Percentiles rank a stretch among this genome's conserved stretches.
Conservation (phyloP, 2,113 vertebrate genomes). For the Castor canadensis region DNA sequence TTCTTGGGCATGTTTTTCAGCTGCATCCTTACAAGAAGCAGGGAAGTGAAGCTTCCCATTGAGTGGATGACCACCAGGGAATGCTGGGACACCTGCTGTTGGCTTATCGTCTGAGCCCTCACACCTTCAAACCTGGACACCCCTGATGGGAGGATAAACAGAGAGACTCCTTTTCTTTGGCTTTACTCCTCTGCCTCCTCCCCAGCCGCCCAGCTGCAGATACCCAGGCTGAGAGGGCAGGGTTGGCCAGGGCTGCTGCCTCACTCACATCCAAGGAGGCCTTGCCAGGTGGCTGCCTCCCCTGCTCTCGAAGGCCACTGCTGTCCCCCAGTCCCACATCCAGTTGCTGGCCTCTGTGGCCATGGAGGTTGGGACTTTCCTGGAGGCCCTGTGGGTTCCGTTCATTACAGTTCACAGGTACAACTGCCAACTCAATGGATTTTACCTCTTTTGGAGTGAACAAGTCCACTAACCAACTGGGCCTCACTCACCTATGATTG, state of each 20-base stretch:
- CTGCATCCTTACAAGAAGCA: neutral
- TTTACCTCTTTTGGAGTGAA: neutral
- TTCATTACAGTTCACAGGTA: neutral
- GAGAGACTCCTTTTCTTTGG: neutral
- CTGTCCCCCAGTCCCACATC: neutral
- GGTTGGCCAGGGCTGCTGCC: neutral
- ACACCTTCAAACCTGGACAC: neutral
- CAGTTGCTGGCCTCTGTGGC: neutral
- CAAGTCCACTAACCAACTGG: neutral
- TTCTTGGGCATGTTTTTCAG: neutral
- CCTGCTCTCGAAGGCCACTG: neutral
- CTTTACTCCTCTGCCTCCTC: too few species aligned
- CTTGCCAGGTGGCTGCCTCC: rapidly evolving
- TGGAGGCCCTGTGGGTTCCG: neutral
- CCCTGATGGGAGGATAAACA: neutral
- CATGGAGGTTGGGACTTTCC: neutral
- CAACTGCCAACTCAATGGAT: neutral
- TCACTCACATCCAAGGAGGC: neutral
- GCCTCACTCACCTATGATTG: neutral
- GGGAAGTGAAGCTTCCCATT: neutral
- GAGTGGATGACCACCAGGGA: neutral
- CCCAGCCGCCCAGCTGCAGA: neutral
- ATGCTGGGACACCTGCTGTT: too few species aligned
- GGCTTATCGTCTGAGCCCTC: neutral
- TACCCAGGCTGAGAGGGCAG: neutral